Percentiles rank a stretch among this genome's conserved stretches.
phyloP scores from a whole-genome alignment of 2,888 invertebrate genomes.

The Cataglyphis altisquamis region DNA sequence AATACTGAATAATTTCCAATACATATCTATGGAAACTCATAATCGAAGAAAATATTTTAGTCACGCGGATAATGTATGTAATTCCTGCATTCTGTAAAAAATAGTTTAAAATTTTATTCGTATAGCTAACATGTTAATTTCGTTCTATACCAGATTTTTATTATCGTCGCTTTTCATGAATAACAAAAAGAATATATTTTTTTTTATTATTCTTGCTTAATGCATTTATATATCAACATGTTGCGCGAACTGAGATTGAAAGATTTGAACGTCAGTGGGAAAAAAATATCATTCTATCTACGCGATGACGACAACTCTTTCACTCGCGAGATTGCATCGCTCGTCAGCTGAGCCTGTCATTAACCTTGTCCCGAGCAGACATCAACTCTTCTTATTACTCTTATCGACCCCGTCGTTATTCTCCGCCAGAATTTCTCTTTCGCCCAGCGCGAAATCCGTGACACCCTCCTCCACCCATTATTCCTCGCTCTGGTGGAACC shows the following conservation, averaged over 20 bases:
- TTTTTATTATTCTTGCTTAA: background rate
- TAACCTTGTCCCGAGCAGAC: conserved; percentile 40
- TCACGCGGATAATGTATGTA: background rate
- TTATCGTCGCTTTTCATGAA: background rate
- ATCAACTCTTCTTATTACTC: conserved; percentile 52
- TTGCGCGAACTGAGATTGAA: conserved; percentile 5
- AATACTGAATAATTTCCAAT: background rate
- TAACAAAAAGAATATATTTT: background rate
- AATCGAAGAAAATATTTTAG: background rate
- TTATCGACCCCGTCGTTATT: conserved; percentile 43
- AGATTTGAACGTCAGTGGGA: background rate
- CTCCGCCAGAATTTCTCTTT: conserved; percentile 15
- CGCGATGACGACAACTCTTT: background rate
- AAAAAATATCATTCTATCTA: background rate
- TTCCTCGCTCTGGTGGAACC: conserved; percentile 45
- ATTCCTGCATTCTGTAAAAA: background rate
- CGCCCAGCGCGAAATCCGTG: conserved; percentile 18
- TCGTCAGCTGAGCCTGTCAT: conserved; percentile 49
- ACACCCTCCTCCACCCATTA: conserved; percentile 38
- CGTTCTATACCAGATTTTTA: background rate
- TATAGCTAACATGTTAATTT: background rate
- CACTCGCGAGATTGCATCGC: conserved; percentile 11
- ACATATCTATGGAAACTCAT: background rate
- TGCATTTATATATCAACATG: background rate
- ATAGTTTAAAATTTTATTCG: background rate